Evolutionary conservation across 2,888 invertebrate species (phyloP).

Genomic region (Drosophila demipolita): DNA sequence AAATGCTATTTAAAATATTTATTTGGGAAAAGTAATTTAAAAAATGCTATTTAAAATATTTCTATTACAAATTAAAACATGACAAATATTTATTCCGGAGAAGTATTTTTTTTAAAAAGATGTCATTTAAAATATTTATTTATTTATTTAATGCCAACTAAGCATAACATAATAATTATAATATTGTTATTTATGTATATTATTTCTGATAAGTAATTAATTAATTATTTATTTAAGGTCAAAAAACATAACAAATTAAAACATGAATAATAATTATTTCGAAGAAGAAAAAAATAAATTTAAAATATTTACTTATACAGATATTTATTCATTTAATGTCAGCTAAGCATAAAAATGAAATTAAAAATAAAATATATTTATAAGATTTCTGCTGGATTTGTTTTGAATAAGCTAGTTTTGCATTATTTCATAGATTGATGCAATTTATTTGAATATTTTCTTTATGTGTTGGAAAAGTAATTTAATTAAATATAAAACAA

Average conservation of each 20-base stretch:
- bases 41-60: no score
- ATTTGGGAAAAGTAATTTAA: no score
- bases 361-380: no score
- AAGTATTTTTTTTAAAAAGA: background rate
- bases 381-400: background rate
- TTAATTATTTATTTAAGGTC: no score
- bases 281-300: background rate
- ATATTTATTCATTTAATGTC: no score
- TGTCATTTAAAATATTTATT: background rate
- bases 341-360: no score
- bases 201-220: background rate
- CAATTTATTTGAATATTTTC: background rate
- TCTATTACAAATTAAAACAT: background rate
- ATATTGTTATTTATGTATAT: background rate
- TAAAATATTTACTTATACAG: background rate
- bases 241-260: background rate
- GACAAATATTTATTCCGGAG: background rate
- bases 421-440: background rate
- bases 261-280: background rate
- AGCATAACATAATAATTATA: no score
- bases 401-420: background rate
- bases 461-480: background rate
- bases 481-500: background rate
- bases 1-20: no score
- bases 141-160: no score